Percentiles rank a stretch among this genome's conserved stretches.
These are phyloP conservation scores for Quadroppia sp. DNA, from an alignment of 2,888 invertebrate species.

Conservation along the genomic window DNA sequence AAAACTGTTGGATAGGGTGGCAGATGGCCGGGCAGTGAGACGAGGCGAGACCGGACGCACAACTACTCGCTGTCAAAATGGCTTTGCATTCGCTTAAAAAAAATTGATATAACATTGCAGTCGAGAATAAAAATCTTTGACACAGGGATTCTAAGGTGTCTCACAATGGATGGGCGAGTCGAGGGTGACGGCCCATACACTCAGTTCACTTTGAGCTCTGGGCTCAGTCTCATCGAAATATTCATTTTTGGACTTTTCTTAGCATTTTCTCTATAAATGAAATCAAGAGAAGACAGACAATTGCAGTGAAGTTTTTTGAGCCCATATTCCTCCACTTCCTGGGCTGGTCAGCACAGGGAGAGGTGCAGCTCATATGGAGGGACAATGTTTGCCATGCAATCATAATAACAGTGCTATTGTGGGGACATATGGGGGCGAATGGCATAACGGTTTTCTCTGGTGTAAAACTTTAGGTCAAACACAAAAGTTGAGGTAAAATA, in stretches of 20 bases:
- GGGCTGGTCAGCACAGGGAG: conserved; percentile 27
- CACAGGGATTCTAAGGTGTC: conserved; percentile 27
- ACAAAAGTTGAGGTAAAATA: conserved; percentile 6
- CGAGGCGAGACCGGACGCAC: conserved; percentile 38
- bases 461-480: background rate
- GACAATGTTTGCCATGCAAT: conserved; percentile 26
- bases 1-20: conserved; percentile 1
- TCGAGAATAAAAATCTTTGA: conserved; percentile 31
- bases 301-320: conserved; percentile 17
- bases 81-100: conserved; percentile 27
- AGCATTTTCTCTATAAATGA: conserved; percentile 31
- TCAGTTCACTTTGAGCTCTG: background rate
- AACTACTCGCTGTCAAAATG: conserved; percentile 19
- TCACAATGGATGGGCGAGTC: conserved; percentile 36
- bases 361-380: background rate
- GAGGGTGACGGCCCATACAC: conserved; percentile 35
- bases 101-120: conserved; percentile 25
- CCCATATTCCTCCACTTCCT: conserved; percentile 35
- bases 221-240: conserved; percentile 18
- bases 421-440: conserved; percentile 33
- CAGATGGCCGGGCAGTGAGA: conserved; percentile 34
- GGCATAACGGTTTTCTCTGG: conserved; percentile 9
- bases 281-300: conserved; percentile 21
- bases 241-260: conserved; percentile 26
- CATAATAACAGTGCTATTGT: background rate